Percentiles rank a stretch among this genome's conserved stretches.
Evolutionary conservation across 2,113 vertebrate species (phyloP).

Genomic region (Pseudorectes ferrugineus): DNA sequence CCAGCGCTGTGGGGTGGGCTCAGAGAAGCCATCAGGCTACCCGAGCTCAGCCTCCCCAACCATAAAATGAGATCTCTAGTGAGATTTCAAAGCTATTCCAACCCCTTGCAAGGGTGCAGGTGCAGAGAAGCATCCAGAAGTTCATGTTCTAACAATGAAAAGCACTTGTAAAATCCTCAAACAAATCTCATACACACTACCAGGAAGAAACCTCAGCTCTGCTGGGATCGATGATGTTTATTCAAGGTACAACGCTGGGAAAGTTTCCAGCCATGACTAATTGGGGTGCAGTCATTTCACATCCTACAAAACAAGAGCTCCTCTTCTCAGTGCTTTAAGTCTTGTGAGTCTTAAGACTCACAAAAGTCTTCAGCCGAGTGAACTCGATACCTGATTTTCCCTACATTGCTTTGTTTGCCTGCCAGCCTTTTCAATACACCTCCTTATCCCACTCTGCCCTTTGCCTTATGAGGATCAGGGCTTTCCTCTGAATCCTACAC

Average conservation of each 20-base stretch:
- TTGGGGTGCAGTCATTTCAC: neutral
- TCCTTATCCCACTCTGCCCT: neutral
- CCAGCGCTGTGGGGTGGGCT: rapidly evolving
- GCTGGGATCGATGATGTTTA: neutral
- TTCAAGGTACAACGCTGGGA: neutral
- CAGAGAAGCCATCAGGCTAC: neutral
- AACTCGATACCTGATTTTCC: neutral
- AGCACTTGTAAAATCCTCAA: neutral
- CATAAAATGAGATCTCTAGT: neutral
- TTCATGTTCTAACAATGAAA: neutral
- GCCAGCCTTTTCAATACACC: neutral
- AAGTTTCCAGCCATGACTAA: neutral
- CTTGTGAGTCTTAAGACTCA: neutral
- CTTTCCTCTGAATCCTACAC: neutral
- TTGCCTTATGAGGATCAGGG: neutral
- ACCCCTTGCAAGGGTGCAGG: rapidly evolving
- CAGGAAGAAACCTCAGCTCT: neutral
- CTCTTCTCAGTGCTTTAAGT: neutral
- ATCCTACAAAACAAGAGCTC: neutral
- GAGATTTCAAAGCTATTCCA: neutral
- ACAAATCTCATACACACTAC: rapidly evolving
- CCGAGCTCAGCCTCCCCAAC: rapidly evolving
- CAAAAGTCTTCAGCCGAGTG: rapidly evolving
- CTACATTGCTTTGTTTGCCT: neutral
- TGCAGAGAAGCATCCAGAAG: neutral